Base-by-base conservation (phyloP, 2,113 vertebrate species). In the Gymnarchus niloticus region DNA sequence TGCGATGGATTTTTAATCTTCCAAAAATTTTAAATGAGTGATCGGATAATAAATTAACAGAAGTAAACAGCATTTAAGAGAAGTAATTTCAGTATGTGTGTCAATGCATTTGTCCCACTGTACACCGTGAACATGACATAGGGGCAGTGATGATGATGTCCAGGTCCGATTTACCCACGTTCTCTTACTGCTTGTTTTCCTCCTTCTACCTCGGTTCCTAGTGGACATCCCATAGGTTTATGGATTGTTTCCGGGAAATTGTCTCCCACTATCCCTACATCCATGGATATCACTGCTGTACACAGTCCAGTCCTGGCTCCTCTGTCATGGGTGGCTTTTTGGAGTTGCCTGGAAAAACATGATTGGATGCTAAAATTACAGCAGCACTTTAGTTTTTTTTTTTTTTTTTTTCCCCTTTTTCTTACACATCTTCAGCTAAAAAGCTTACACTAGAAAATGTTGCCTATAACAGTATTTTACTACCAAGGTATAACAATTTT, bases 331-430 rank as follows among this genome's bases (percentile, higher is more conserved):
- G 52, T 1, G 76, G 77, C 85, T 46, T 81, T 41, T 86, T 59
- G 56, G 89, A 76, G 4, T 65, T 86, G 82, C 88, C 92, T 94
- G 91, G 83, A 25, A 81, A 37, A 73, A 80, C 44, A 49, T 80
- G 7, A 46, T 9, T 80, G 17, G 10, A 49, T 6, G 3, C 21
- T 46, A 73, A 41, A 46, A n/a, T 37, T 48, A n/a, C 8, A 46
- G 44, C 7, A 78, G 8, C 17, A 23, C 12, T 23, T 46, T 77
- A 65, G 21, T 77, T 25, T 14, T 33, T 65, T n/a, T n/a, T n/a
- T n/a, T n/a, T n/a, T n/a, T n/a, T n/a, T n/a, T n/a, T n/a, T n/a
- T n/a, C n/a, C n/a, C n/a, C n/a, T n/a, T n/a, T n/a, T n/a, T n/a
- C n/a, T n/a, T n/a, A n/a, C n/a, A n/a, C n/a, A n/a, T n/a, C 23